These are phyloP conservation scores for Acromyrmex echinatior DNA, from an alignment of 1,140 invertebrate genomes.

Conservation along the genomic window DNA sequence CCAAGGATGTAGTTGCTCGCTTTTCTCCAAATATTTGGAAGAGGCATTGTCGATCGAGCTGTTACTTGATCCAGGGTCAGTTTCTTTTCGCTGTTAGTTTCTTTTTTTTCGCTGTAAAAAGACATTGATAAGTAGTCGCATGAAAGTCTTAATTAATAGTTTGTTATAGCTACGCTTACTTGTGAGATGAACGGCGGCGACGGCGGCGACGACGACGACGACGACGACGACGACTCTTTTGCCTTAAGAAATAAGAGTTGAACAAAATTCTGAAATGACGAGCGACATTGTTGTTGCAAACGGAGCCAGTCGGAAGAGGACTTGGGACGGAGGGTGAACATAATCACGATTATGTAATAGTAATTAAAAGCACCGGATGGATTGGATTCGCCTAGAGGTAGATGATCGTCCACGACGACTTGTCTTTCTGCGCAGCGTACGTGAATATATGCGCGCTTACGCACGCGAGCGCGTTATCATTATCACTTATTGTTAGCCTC, in stretches of 20 bases:
- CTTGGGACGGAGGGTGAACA: not conserved
- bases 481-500: constrained; percentile 67
- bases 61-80: not conserved
- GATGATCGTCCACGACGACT: not conserved
- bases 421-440: not conserved
- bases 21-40: constrained; percentile 91
- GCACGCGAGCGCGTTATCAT: constrained; percentile 62
- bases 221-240: too few species aligned
- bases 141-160: too few species aligned
- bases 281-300: constrained; percentile 11
- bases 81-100: not conserved
- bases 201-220: too few species aligned
- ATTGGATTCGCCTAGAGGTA: constrained; percentile 20
- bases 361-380: not conserved
- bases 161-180: not conserved
- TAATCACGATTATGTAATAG: constrained; percentile 1
- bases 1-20: constrained; percentile 93
- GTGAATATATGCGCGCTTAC: not conserved
- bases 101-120: not conserved
- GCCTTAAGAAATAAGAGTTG: too few species aligned
- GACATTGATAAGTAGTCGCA: not conserved
- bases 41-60: constrained; percentile 88
- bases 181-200: not conserved
- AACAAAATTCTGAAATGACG: not conserved
- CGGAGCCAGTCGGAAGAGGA: not conserved